Percentiles rank a stretch among this genome's conserved stretches.
These are phyloP conservation scores for Melinopterus prodromus DNA, from an alignment of 2,888 invertebrate species.

Conservation along the genomic window DNA sequence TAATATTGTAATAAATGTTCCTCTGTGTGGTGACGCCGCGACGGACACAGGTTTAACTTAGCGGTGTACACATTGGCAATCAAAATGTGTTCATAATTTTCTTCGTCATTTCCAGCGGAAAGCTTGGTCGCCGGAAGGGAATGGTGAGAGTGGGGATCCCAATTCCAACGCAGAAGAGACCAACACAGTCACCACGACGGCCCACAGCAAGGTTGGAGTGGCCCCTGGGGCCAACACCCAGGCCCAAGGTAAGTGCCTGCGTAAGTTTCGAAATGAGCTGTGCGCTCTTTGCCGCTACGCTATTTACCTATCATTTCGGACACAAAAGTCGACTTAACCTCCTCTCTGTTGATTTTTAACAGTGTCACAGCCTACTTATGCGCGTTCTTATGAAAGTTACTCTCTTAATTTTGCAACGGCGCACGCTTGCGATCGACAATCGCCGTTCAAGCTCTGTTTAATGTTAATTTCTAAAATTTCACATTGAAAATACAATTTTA, in stretches of 20 bases:
- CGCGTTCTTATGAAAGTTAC: background rate
- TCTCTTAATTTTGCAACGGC: background rate
- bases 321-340: background rate
- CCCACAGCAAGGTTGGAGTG: conserved; percentile 82
- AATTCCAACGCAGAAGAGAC: conserved; percentile 59
- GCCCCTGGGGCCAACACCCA: conserved; percentile 79
- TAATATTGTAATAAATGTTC: too few species aligned
- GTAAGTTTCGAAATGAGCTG: conserved; percentile 47
- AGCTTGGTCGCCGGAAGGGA: conserved; percentile 70
- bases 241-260: conserved; percentile 62
- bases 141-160: conserved; percentile 67
- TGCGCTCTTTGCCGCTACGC: background rate
- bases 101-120: conserved; percentile 62
- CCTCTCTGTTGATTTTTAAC: background rate
- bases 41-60: too few species aligned
- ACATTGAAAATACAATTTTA: background rate
- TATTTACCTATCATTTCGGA: background rate
- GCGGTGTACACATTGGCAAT: background rate
- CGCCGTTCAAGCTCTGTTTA: background rate
- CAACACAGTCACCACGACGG: conserved; percentile 75
- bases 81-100: background rate
- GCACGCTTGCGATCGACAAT: background rate
- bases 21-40: too few species aligned
- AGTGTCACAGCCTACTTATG: background rate
- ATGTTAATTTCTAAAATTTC: background rate